Evolutionary conservation across 2,797 vertebrate genomes (phyloP).

Genomic region (Siniperca undulata): DNA sequence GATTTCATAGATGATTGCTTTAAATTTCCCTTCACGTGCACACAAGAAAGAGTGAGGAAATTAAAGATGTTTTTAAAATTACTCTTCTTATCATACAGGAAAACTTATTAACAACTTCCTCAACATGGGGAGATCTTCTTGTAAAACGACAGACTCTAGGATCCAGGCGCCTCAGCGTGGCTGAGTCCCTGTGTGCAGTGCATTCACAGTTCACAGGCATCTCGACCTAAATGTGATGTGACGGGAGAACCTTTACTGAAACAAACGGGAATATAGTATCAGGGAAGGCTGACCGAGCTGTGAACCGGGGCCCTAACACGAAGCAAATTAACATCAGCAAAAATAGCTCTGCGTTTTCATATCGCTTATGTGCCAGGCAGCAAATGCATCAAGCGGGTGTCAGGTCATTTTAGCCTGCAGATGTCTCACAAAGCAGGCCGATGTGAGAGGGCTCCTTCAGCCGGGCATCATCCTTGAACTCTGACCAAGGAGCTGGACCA

Average conservation of each 20-base stretch:
- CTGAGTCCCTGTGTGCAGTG: constrained; percentile 81
- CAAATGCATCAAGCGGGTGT: constrained; percentile 79
- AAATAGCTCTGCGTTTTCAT: constrained; percentile 84
- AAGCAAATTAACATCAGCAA: constrained; percentile 93
- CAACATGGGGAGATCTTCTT: neutral
- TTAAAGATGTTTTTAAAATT: neutral
- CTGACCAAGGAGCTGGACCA: constrained; percentile 47
- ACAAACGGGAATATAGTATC: constrained; percentile 93
- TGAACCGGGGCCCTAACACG: constrained; percentile 90
- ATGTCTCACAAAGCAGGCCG: constrained; percentile 37
- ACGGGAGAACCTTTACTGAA: constrained; percentile 91
- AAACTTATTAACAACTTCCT: constrained; percentile 14
- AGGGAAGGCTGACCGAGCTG: constrained; percentile 93
- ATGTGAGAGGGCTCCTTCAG: constrained; percentile 33
- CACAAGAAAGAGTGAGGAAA: neutral
- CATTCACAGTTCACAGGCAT: constrained; percentile 91
- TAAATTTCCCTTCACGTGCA: neutral
- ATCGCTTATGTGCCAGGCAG: constrained; percentile 81
- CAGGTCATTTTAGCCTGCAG: constrained; percentile 80
- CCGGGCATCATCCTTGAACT: constrained; percentile 43
- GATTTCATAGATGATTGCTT: constrained; percentile 10
- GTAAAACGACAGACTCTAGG: constrained; percentile 54
- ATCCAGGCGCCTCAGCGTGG: constrained; percentile 68
- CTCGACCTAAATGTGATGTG: constrained; percentile 87
- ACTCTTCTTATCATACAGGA: neutral